phyloP scores from a whole-genome alignment of 2,797 vertebrate species.

The Ceyx erithaca region DNA sequence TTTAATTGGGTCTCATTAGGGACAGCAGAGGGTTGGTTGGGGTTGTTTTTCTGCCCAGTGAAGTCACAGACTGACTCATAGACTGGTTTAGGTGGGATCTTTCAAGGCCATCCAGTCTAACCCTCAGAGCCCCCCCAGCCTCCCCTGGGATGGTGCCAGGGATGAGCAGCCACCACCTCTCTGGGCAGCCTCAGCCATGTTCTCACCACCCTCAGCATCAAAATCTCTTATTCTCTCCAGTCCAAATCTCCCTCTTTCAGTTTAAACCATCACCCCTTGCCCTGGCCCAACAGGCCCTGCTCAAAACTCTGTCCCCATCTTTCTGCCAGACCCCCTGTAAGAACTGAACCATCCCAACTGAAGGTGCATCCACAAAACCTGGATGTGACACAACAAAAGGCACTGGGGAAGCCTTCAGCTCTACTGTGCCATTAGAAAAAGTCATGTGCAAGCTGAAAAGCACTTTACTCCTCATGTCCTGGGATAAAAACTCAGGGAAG shows the following conservation, averaged over 20 bases:
- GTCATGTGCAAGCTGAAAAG: not conserved
- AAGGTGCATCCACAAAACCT: not conserved
- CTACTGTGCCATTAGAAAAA: not conserved
- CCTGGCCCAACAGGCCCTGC: not conserved
- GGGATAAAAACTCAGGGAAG: not conserved
- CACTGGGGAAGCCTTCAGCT: not conserved
- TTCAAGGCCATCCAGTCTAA: not conserved
- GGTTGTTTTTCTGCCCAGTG: not conserved
- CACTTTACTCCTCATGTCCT: not conserved
- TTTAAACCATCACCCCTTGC: not conserved
- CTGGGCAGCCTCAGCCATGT: not conserved
- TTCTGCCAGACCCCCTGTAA: not conserved
- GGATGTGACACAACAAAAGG: not conserved
- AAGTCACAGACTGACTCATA: not conserved
- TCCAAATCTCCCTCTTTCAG: not conserved
- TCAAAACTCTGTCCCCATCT: not conserved
- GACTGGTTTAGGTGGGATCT: not conserved
- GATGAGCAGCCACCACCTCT: not conserved
- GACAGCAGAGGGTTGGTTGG: not conserved
- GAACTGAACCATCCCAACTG: not conserved
- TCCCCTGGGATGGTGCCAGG: not conserved
- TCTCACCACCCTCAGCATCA: not conserved
- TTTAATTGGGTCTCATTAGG: slow-evolving; percentile 19
- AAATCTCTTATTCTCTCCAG: not conserved
- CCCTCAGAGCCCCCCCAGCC: not conserved